phyloP scores from a whole-genome alignment of 2,797 vertebrate genomes.

The Microhierax caerulescens region DNA sequence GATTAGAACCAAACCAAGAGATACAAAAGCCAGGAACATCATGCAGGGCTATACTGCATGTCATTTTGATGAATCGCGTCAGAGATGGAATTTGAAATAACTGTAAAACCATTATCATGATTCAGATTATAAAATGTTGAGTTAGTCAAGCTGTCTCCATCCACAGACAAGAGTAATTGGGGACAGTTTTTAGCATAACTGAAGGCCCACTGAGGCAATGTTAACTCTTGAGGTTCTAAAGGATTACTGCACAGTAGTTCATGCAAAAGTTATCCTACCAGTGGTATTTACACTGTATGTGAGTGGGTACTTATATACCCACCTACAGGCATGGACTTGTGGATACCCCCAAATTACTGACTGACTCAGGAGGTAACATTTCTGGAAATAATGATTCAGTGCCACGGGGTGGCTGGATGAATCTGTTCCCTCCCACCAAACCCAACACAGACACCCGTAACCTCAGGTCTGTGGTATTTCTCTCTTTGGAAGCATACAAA shows the following conservation, averaged over 20 bases:
- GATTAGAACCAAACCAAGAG: constrained; percentile 49
- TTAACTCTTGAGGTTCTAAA: constrained; percentile 46
- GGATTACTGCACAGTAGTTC: constrained; percentile 44
- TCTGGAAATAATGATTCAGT: constrained; percentile 77
- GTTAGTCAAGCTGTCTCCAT: constrained; percentile 17
- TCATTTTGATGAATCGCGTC: constrained; percentile 45
- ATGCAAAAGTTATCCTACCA: constrained; percentile 63
- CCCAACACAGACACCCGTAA: constrained; percentile 40
- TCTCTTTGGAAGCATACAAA: constrained; percentile 50
- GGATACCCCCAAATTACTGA: constrained; percentile 71
- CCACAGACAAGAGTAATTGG: background rate
- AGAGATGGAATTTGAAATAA: constrained; percentile 57
- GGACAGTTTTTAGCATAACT: constrained; percentile 42
- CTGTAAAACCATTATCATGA: constrained; percentile 60
- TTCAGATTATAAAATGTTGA: constrained; percentile 58
- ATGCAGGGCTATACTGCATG: background rate
- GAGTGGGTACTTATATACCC: constrained; percentile 48
- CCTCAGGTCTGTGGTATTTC: constrained; percentile 67
- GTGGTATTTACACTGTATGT: constrained; percentile 60
- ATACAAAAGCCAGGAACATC: constrained; percentile 50
- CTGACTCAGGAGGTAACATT: constrained; percentile 59
- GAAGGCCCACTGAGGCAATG: constrained; percentile 52
- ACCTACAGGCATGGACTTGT: constrained; percentile 72
- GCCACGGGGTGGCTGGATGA: constrained; percentile 5
- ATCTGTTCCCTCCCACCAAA: constrained; percentile 32